Evolutionary conservation across 2,888 invertebrate species (phyloP).

Genomic region (Drosophila nigricruria): DNA sequence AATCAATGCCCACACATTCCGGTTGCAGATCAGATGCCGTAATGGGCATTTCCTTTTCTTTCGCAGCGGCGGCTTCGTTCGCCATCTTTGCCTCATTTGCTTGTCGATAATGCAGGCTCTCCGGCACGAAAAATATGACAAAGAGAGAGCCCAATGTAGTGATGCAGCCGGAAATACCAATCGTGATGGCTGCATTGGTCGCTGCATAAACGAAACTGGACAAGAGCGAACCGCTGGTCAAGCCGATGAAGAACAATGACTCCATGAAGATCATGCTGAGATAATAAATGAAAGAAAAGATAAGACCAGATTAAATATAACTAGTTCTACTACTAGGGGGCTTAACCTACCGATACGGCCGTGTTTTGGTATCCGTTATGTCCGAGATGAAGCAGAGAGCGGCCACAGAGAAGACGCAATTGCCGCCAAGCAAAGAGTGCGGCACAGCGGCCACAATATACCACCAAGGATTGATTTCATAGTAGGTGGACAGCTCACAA

Average conservation of each 20-base stretch:
- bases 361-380: slow-evolving; percentile 87
- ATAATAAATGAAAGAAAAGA: not conserved
- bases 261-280: slow-evolving; percentile 88
- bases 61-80: slow-evolving; percentile 17
- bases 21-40: slow-evolving; percentile 49
- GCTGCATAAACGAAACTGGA: slow-evolving; percentile 87
- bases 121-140: slow-evolving; percentile 77
- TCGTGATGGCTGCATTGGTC: slow-evolving; percentile 78
- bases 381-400: slow-evolving; percentile 89
- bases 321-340: not conserved
- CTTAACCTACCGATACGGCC: slow-evolving; percentile 87
- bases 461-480: slow-evolving; percentile 83
- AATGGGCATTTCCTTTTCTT: slow-evolving; percentile 46
- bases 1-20: slow-evolving; percentile 49
- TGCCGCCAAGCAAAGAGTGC: slow-evolving; percentile 88
- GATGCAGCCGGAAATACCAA: slow-evolving; percentile 76
- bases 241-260: slow-evolving; percentile 87
- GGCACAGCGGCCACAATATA: slow-evolving; percentile 87
- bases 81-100: slow-evolving; percentile 37
- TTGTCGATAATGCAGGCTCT: slow-evolving; percentile 74
- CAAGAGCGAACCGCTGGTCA: slow-evolving; percentile 87
- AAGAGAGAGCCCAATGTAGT: slow-evolving; percentile 77
- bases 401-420: slow-evolving; percentile 87
- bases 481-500: slow-evolving; percentile 75
- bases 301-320: not conserved